Percentiles rank a stretch among this genome's conserved stretches.
phyloP scores from a whole-genome alignment of 2,797 vertebrate genomes.

The Telmatherina bonti region DNA sequence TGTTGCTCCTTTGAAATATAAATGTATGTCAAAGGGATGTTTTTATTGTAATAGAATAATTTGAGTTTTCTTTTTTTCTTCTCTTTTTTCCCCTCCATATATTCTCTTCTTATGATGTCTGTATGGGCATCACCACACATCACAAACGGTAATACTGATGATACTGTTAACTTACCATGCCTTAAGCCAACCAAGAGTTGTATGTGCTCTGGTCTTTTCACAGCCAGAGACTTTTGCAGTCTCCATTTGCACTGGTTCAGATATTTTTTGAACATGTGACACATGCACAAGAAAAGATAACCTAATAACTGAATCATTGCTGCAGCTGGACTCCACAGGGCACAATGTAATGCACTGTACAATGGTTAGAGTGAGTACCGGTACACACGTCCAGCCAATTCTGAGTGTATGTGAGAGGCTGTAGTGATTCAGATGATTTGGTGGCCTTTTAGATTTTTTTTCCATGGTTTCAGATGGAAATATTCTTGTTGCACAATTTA shows the following conservation, averaged over 20 bases:
- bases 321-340: constrained; percentile 79
- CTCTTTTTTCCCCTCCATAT: neutral
- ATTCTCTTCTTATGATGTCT: constrained; percentile 15
- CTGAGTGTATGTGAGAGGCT: constrained; percentile 61
- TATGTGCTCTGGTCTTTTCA: constrained; percentile 70
- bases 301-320: constrained; percentile 59
- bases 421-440: constrained; percentile 62
- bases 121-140: constrained; percentile 40
- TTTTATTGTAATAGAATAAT: constrained; percentile 13
- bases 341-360: constrained; percentile 78
- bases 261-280: constrained; percentile 65
- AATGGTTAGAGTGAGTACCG: constrained; percentile 63
- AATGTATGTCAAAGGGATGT: constrained; percentile 28
- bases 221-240: constrained; percentile 65
- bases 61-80: neutral
- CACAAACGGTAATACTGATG: constrained; percentile 39
- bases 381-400: constrained; percentile 62
- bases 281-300: constrained; percentile 75
- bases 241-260: constrained; percentile 73
- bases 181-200: constrained; percentile 77
- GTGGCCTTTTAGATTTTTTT: constrained; percentile 75
- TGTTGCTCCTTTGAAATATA: constrained; percentile 12
- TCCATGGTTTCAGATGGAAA: constrained; percentile 79
- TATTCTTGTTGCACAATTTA: constrained; percentile 84
- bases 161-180: constrained; percentile 75